These are phyloP conservation scores for Muntiacus muntjak DNA, from an alignment of 2,113 vertebrate species.

Conservation along the genomic window DNA sequence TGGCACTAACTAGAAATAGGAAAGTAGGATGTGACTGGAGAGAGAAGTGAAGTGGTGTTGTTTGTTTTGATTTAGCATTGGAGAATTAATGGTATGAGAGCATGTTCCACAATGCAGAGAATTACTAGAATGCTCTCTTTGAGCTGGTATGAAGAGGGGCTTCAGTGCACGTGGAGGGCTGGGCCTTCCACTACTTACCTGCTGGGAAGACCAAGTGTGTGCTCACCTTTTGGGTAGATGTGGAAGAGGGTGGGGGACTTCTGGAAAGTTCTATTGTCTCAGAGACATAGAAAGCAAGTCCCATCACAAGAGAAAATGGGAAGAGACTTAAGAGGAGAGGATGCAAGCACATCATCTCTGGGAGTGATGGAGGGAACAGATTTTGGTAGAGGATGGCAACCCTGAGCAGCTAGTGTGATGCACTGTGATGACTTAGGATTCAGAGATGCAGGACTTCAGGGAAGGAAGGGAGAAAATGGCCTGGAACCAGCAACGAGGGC, in stretches of 20 bases:
- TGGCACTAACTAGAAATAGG: background rate
- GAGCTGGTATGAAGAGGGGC: background rate
- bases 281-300: background rate
- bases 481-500: background rate
- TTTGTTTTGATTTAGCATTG: background rate
- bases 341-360: background rate
- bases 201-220: background rate
- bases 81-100: background rate
- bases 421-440: background rate
- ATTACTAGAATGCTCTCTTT: background rate
- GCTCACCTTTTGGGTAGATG: background rate
- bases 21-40: background rate
- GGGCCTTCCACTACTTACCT: background rate
- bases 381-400: background rate
- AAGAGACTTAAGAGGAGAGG: background rate
- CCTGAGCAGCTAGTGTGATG: background rate
- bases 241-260: background rate
- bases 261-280: background rate
- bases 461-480: background rate
- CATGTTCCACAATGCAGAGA: background rate
- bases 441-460: background rate
- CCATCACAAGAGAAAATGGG: background rate
- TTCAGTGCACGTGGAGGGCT: background rate
- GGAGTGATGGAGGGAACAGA: background rate
- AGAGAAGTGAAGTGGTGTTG: background rate